phyloP scores from a whole-genome alignment of 2,113 vertebrate species.

The Caretta caretta region DNA sequence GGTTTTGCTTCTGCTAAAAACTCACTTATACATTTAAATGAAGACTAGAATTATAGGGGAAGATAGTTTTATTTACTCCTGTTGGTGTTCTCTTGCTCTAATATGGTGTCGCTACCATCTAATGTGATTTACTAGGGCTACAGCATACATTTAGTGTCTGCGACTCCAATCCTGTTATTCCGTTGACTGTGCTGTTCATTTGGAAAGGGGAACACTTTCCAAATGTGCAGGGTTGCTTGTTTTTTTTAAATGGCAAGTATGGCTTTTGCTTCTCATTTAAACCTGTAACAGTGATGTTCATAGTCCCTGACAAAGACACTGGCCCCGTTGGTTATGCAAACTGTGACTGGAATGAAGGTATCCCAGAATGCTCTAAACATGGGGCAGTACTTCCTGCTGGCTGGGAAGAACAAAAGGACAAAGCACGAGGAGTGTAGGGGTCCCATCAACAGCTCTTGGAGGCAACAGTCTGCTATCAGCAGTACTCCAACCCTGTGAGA shows the following conservation, averaged over 20 bases:
- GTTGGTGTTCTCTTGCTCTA: constrained; percentile 37
- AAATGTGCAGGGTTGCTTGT: not conserved
- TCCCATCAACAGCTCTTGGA: constrained; percentile 85
- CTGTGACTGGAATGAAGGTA: constrained; percentile 78
- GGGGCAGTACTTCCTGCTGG: constrained; percentile 83
- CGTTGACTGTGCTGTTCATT: constrained; percentile 21
- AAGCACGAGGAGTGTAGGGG: constrained; percentile 78
- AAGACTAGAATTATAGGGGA: constrained; percentile 37
- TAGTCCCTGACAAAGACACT: constrained; percentile 69
- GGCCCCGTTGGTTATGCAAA: constrained; percentile 33
- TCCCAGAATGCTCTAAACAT: constrained; percentile 81
- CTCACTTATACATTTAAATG: constrained; percentile 39
- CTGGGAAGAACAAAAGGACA: constrained; percentile 84
- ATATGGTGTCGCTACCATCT: constrained; percentile 15
- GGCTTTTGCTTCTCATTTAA: constrained; percentile 59
- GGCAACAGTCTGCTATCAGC: constrained; percentile 83
- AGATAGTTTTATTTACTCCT: constrained; percentile 35
- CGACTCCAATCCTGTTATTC: not conserved
- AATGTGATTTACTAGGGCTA: constrained; percentile 33
- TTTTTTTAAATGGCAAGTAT: constrained; percentile 9
- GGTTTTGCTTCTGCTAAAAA: not conserved
- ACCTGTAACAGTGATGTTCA: constrained; percentile 63
- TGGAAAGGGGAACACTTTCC: constrained; percentile 43
- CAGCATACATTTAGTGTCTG: constrained; percentile 50
- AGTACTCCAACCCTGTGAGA: constrained; percentile 82